These are phyloP conservation scores for Ariopsis seemanni DNA, from an alignment of 2,113 vertebrate genomes.

Conservation along the genomic window DNA sequence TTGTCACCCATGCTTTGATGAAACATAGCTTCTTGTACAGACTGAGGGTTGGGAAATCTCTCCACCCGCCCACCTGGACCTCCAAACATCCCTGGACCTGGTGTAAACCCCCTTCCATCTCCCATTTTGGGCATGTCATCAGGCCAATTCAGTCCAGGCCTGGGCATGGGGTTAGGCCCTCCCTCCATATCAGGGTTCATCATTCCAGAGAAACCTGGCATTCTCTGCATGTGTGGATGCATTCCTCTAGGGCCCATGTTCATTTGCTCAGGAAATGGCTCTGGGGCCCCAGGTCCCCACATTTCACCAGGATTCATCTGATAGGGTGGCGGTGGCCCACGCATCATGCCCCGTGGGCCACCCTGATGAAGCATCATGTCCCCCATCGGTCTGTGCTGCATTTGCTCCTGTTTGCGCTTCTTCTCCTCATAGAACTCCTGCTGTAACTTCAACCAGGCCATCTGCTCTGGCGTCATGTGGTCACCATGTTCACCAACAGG, in stretches of 20 bases:
- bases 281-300: constrained; percentile 86
- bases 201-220: constrained; percentile 93
- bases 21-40: constrained; percentile 91
- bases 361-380: constrained; percentile 98
- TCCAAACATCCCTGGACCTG: constrained; percentile 88
- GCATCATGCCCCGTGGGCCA: constrained; percentile 88
- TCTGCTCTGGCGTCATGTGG: constrained; percentile 97
- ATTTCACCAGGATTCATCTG: constrained; percentile 92
- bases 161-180: constrained; percentile 78
- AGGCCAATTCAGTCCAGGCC: constrained; percentile 93
- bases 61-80: constrained; percentile 93
- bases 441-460: constrained; percentile 96
- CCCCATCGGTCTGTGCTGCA: constrained; percentile 92
- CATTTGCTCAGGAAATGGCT: constrained; percentile 90
- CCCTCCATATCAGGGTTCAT: constrained; percentile 96
- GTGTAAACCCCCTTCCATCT: constrained; percentile 88
- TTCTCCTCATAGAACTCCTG: constrained; percentile 99
- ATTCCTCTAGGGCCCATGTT: constrained; percentile 89
- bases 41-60: constrained; percentile 92
- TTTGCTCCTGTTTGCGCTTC: constrained; percentile 93
- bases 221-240: constrained; percentile 89
- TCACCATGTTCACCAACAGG: constrained; percentile 85
- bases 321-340: constrained; percentile 93
- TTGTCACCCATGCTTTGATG: constrained; percentile 92
- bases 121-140: constrained; percentile 96